A percentile compares a stretch with the other conserved stretches of the same genome.
phyloP scores from a whole-genome alignment of 2,888 invertebrate genomes.

The Xestobium rufovillosum region DNA sequence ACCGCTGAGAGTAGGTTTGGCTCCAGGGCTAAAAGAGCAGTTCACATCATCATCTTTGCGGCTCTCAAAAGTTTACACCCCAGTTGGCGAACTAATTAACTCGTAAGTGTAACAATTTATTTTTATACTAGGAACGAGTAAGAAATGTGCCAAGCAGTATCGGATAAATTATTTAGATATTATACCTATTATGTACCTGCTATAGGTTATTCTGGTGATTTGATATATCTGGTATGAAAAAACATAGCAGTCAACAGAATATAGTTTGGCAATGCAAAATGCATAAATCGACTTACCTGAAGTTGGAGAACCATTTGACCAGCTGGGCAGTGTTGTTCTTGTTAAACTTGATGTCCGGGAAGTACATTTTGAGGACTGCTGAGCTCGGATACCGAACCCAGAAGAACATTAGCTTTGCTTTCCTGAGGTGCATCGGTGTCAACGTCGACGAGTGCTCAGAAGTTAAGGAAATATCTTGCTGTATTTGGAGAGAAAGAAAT shows the following conservation, averaged over 20 bases:
- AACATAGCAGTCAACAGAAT: no score
- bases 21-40: conserved; percentile 31
- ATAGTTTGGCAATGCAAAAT: no score
- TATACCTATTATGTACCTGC: no score
- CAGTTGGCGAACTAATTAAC: no score
- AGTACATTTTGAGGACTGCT: conserved; percentile 98
- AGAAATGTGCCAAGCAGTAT: no score
- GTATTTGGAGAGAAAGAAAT: conserved; percentile 28
- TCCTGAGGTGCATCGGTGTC: conserved; percentile 99
- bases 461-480: conserved; percentile 64
- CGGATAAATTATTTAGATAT: no score
- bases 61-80: conserved; percentile 22
- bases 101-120: no score
- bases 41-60: conserved; percentile 23
- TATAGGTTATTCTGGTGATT: no score
- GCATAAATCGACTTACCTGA: conserved; percentile 70
- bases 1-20: conserved; percentile 28
- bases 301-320: conserved; percentile 99
- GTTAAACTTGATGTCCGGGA: conserved; percentile 99
- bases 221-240: no score
- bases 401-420: conserved; percentile 99
- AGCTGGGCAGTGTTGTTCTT: conserved; percentile 99
- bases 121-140: no score
- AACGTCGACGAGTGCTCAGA: conserved; percentile 88
- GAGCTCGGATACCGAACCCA: conserved; percentile 99